phyloP scores from a whole-genome alignment of 2,797 vertebrate species.

The Glossophaga mutica region DNA sequence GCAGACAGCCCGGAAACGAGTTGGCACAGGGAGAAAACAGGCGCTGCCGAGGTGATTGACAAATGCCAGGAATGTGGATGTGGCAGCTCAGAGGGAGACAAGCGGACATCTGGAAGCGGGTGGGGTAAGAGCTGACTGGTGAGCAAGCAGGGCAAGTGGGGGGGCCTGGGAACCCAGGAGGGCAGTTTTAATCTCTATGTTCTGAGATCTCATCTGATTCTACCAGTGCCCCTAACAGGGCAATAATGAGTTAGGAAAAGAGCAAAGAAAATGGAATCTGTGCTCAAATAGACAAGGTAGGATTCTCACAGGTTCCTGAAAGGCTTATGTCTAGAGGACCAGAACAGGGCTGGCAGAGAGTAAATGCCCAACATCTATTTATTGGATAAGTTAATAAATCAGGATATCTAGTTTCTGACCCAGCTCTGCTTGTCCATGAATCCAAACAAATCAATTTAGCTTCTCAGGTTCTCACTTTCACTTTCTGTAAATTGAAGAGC shows the following conservation, averaged over 20 bases:
- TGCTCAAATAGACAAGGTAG: not conserved
- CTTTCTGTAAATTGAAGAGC: not conserved
- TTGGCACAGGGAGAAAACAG: not conserved
- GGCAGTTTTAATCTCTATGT: not conserved
- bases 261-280: not conserved
- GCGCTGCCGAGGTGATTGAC: not conserved
- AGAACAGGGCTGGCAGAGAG: not conserved
- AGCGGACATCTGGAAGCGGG: not conserved
- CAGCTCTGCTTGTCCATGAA: not conserved
- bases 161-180: not conserved
- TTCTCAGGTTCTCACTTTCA: not conserved
- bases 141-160: not conserved
- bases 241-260: not conserved
- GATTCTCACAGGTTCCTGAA: not conserved
- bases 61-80: not conserved
- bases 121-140: not conserved
- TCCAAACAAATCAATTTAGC: not conserved
- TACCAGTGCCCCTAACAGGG: not conserved
- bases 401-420: not conserved
- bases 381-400: not conserved
- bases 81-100: not conserved
- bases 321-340: not conserved
- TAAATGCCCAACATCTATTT: not conserved
- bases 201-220: not conserved
- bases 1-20: slow-evolving; percentile 4